Base-by-base conservation (phyloP, 2,888 invertebrate genomes). In the Mesochorus sp. region DNA sequence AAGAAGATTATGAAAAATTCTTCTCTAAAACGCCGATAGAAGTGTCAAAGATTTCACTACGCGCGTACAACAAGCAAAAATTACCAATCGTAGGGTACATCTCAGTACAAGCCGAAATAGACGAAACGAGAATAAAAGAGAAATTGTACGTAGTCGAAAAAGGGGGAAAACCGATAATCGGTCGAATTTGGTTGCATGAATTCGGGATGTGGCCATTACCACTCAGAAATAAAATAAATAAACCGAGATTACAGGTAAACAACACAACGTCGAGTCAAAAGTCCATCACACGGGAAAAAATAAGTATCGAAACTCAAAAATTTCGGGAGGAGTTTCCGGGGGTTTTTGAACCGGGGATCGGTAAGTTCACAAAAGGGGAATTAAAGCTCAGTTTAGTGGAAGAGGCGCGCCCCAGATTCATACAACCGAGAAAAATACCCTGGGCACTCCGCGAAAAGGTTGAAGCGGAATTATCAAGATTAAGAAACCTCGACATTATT, bases 381-480 rank as follows among this genome's bases (percentile, higher is more conserved):
- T 53, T 57, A 14, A 66, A 80, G 12, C 1, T 26, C 49, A n/a
- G 68, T 86, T 2, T 49, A 87, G 1, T 77, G 87, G 10, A n/a
- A n/a, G n/a, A n/a, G n/a, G n/a, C n/a, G n/a, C n/a, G n/a, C n/a
- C n/a, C n/a, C n/a, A n/a, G n/a, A n/a, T n/a, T n/a, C n/a, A n/a
- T n/a, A n/a, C n/a, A n/a, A n/a, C n/a, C n/a, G n/a, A n/a, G n/a
- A n/a, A n/a, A n/a, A n/a, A n/a, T n/a, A n/a, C n/a, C n/a, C n/a
- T n/a, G n/a, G n/a, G n/a, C n/a, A n/a, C n/a, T n/a, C n/a, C n/a
- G n/a, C n/a, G n/a, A n/a, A n/a, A n/a, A n/a, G n/a, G n/a, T n/a
- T n/a, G n/a, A n/a, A n/a, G n/a, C n/a, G n/a, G n/a, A n/a, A n/a
- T n/a, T n/a, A n/a, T n/a, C n/a, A n/a, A n/a, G n/a, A n/a, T n/a